phyloP scores from a whole-genome alignment of 2,888 invertebrate genomes.

The Xestoiulus laeticollis region DNA sequence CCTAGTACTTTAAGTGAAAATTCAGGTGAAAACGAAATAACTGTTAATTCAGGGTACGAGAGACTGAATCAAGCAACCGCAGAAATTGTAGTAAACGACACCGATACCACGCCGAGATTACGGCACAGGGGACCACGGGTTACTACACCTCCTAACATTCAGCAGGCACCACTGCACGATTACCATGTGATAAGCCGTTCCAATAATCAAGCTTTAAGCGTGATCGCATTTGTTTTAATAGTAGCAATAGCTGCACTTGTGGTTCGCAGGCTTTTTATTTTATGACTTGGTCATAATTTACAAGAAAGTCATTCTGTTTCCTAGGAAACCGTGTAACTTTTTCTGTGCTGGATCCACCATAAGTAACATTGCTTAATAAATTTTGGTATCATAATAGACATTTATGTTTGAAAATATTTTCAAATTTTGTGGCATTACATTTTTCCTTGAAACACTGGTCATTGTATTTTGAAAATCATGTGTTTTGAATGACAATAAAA shows the following conservation, averaged over 20 bases:
- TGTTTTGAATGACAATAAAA: background rate
- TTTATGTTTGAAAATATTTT: background rate
- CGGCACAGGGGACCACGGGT: background rate
- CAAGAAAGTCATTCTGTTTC: background rate
- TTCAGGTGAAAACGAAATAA: background rate
- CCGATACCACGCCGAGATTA: background rate
- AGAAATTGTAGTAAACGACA: background rate
- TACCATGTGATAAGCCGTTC: background rate
- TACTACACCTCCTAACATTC: background rate
- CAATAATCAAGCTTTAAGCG: background rate
- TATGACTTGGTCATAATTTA: background rate
- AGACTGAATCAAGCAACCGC: background rate
- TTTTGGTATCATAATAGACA: background rate
- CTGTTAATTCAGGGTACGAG: background rate
- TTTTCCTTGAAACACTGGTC: background rate
- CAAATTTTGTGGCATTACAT: background rate
- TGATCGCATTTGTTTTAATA: slow-evolving; percentile 33
- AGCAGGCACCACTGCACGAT: background rate
- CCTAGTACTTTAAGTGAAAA: background rate
- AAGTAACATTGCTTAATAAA: background rate
- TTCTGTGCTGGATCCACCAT: background rate
- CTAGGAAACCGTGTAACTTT: background rate
- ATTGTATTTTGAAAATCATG: too few relatives aligned
- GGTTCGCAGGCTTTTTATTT: slow-evolving; percentile 33
- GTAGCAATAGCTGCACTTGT: slow-evolving; percentile 47